Base-by-base conservation (phyloP, 2,888 invertebrate genomes). In the Tenthredo livida region DNA sequence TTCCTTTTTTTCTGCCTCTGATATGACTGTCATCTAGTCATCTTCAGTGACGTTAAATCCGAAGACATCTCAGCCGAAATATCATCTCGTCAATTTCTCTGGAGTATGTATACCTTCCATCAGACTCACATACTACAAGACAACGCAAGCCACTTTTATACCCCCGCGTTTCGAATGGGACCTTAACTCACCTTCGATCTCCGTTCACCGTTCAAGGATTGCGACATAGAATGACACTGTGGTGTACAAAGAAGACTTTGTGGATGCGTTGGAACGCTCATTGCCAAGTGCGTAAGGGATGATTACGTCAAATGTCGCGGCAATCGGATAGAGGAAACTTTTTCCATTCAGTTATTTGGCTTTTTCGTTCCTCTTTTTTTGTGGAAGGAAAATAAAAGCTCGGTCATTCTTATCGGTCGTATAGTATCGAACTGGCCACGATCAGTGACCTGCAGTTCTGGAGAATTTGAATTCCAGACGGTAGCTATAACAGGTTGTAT, bases 401-500 rank as follows among this genome's bases (percentile, higher is more conserved):
- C 33, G 21, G 21, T n/a, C 43, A 40, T 43, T 29, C 29, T 17
- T 29, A 77, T 77, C 25, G 50, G 17, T 77, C 77, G 50, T 50
- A 77, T 77, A 33, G 50, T 17, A 50, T 77, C 43, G 47, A 73
- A 40, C 75, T 37, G 37, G 9, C 6, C 17, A 2, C 29, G 9
- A 43, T 2, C 29, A 33, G 17, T 29, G 50, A 75, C 47, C 40
- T 40, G 72, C 33, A 77, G 77, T 77, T 54, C 5, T n/a, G 17
- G 77, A 77, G 12, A 77, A 77, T 77, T 77, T 33, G 77, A 77
- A 77, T 54, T 77, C 54, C 54, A 25, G 33, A 25, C 77, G 21
- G 47, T 17, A 15, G 17, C 54, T 54, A 7, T n/a, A 77, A 77
- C 77, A 77, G 77, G 77, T 77, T 54, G 54, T 25, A 54, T 33